phyloP scores from a whole-genome alignment of 2,113 vertebrate species.

The Mus musculus region DNA sequence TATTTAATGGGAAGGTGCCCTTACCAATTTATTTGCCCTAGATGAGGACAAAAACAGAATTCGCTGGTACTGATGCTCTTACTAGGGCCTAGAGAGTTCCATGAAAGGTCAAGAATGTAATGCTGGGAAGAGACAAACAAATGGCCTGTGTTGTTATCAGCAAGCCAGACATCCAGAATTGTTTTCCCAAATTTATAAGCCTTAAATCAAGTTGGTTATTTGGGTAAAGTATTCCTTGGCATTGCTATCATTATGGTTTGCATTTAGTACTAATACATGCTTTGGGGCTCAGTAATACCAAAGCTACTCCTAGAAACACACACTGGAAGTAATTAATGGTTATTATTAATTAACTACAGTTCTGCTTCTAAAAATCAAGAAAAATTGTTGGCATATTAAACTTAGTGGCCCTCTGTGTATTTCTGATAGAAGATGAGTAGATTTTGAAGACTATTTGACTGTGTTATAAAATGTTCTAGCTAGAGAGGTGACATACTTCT shows the following conservation, averaged over 20 bases:
- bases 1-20: background rate
- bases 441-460: background rate
- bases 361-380: constrained; percentile 23
- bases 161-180: background rate
- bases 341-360: constrained; percentile 22
- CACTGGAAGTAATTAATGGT: background rate
- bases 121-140: background rate
- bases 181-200: no score
- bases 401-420: background rate
- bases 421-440: background rate
- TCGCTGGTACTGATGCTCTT: background rate
- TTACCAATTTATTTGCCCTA: background rate
- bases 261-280: background rate
- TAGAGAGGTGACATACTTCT: background rate
- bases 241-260: background rate
- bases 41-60: background rate
- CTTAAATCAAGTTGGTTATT: background rate
- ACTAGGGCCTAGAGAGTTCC: background rate
- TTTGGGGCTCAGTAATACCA: background rate
- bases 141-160: background rate
- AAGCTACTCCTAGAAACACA: constrained; percentile 11
- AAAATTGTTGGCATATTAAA: background rate
- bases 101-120: background rate
- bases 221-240: background rate
- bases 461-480: background rate